Evolutionary conservation across 2,888 invertebrate species (phyloP), one percentile per base, ranked within the genome.

Genomic region (Diabrotica balteata): DNA sequence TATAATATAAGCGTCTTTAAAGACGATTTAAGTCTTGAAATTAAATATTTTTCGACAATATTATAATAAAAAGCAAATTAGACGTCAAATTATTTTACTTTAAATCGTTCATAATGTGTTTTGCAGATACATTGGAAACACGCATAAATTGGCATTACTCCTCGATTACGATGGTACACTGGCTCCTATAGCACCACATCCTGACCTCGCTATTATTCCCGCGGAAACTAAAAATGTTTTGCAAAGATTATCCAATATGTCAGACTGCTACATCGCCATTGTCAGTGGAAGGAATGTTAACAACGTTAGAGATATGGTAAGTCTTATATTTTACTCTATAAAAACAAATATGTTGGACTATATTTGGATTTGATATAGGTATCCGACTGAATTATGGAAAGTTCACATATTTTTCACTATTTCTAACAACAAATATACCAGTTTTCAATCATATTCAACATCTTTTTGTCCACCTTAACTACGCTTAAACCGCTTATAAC

Each of bases 131-230:
- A 93, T 95, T 77, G 95, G 95, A 69, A 91, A 92, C 77, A 91
- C 93, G 8, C 93, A 94, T 80, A 95, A 95, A 85, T 83, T 95
- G 79, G 95, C 95, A 0, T 85, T 95, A 1, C 84, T 95, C 0
- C 84, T 95, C 77, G 95, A 95, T 84, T 95, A 95, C 83, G 95
- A 95, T 80, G 95, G 95, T 44, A 95, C 95, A 2, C 84, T 95
- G 75, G 93, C 95, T 0, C 95, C 95, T 0, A 93, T 95, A 71
- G 95, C 95, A 0, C 94, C 94, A 0, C 95, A 95, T 85, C 95
- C 95, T 0, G 94, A 95, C 84, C 85, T 95, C 72, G 95, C 95
- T n/a, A 91, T 91, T 0, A 86, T 95, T 50, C 94, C 95, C 0
- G 85, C 91, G 8, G 95, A 95, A 84, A 94, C 95, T 7, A 94